Evolutionary conservation across 2,888 invertebrate genomes (phyloP), one percentile per base, ranked within the genome.

Genomic region (Oxycera nigricornis): DNA sequence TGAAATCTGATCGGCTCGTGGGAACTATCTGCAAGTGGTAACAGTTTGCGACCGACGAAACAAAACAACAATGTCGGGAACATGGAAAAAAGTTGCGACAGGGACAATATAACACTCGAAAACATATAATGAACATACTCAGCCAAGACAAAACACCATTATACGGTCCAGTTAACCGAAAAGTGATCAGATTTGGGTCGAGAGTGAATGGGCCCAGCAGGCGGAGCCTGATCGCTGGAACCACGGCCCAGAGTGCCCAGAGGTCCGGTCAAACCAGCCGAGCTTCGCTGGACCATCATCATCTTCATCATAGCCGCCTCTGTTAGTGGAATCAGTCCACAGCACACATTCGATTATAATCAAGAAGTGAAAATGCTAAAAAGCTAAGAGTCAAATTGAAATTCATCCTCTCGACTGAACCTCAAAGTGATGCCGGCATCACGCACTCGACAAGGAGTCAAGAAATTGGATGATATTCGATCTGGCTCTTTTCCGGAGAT

Each of bases 91-190:
- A 30, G 11, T 20, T 30, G 59, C 31, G 31, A 59, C 59, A 59
- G 30, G 59, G 17, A 59, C 59, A 59, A 59, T 59, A 59, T 59
- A 59, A 59, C 59, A 59, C 59, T 59, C 22, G 17, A 59, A 30
- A 59, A 30, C 59, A 59, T 14, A 59, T 59, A 59, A 59, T 59
- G 59, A 59, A 59, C 59, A n/a, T n/a, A 59, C 62, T 62, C 62
- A 62, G 9, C 35, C 17, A 35, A 62, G 62, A 62, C 62, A 62
- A 68, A 50, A 68, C 68, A 68, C 68, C 68, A 68, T 68, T 68
- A 68, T 50, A n/a, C 52, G 68, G 68, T 50, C 68, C 68, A 68
- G 68, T 68, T 68, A 68, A 68, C 68, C 52, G 68, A 68, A 68
- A 68, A 68, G 50, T 50, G 68, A 68, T 68, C 68, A 50, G 68